Evolutionary conservation across 2,797 vertebrate species (phyloP).

Genomic region (Cirrhinus molitorella): DNA sequence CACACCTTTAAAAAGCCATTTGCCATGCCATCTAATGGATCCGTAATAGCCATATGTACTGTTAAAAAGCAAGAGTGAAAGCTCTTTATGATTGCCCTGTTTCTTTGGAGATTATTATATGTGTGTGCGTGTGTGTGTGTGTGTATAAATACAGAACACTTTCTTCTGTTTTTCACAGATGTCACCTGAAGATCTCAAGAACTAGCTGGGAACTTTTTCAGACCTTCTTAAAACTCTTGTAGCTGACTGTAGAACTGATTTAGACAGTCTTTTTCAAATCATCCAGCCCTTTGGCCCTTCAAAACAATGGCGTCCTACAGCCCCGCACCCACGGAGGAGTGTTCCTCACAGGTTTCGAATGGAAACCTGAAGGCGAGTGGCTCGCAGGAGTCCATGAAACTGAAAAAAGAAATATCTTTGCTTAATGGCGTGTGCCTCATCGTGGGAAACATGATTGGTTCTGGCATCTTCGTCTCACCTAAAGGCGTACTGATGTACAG

Average conservation of each 20-base stretch:
- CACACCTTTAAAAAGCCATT: conserved; percentile 79
- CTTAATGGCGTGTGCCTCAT: conserved; percentile 91
- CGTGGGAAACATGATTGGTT: conserved; percentile 97
- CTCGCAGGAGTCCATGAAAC: conserved; percentile 81
- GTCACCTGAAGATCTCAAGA: conserved; percentile 62
- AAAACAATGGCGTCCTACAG: conserved; percentile 76
- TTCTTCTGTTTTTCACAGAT: conserved; percentile 71
- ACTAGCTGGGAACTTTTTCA: conserved; percentile 50
- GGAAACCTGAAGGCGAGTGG: conserved; percentile 57
- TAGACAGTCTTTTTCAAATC: not conserved
- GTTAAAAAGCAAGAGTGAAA: conserved; percentile 57
- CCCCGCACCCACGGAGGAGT: conserved; percentile 62
- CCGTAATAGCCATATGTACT: conserved; percentile 65
- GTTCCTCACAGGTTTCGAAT: conserved; percentile 63
- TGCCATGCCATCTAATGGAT: conserved; percentile 74
- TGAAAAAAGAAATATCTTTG: conserved; percentile 93
- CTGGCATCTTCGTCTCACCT: conserved; percentile 93
- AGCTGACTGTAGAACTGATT: conserved; percentile 44
- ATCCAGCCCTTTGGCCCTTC: not conserved
- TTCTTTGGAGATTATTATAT: conserved; percentile 38
- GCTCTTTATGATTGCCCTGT: conserved; percentile 26
- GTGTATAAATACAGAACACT: conserved; percentile 8
- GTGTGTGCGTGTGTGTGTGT: conserved; percentile 21
- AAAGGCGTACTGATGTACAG: conserved; percentile 93
- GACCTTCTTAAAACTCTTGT: conserved; percentile 37